Evolutionary conservation across 2,888 invertebrate species (phyloP), one percentile per base, ranked within the genome.

Genomic region (Macaria notata): DNA sequence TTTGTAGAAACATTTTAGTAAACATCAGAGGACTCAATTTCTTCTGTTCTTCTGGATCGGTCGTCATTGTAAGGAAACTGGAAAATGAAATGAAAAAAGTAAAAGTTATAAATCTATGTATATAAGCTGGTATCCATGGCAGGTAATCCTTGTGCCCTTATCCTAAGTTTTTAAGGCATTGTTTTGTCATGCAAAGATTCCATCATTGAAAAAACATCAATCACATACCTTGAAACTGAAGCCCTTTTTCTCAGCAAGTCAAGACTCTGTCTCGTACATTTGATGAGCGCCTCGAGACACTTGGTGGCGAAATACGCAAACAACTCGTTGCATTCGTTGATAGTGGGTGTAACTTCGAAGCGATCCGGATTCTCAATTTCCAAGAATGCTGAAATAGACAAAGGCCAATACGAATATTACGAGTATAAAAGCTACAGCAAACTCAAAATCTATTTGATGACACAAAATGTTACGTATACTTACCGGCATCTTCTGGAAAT

Each of bases 231-330:
- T 4, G 90, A 90, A 3, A 91, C 90, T 6, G 90, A 89, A 48
- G 91, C 90, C 65, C 95, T 86, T 68, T 93, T 93, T 62, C 95
- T 94, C 36, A 97, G 83, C 59, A 93, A 81, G 73, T 97, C 96
- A 59, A 97, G 84, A 8, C 96, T 96, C 46, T 89, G 86, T 75
- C 94, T 94, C 0, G 96, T 96, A 54, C 94, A 93, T 71, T 94
- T 95, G 7, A 96, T 94, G 29, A 97, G 86, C 3, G 96, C 86
- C 60, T 96, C 95, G 38, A 95, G 86, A 61, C 96, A 93, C 83
- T 94, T 95, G 50, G 94, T 94, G 68, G 96, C 96, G 72, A 96
- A 97, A 77, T 94, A 95, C 0, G 95, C 94, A 77, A 96, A 96
- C 47, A 97, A 86, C 75, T 97, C 96, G 77, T 96, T 95, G 71